Conservation (phyloP, 2,888 invertebrate genomes). For the Amaurobius ferox region DNA sequence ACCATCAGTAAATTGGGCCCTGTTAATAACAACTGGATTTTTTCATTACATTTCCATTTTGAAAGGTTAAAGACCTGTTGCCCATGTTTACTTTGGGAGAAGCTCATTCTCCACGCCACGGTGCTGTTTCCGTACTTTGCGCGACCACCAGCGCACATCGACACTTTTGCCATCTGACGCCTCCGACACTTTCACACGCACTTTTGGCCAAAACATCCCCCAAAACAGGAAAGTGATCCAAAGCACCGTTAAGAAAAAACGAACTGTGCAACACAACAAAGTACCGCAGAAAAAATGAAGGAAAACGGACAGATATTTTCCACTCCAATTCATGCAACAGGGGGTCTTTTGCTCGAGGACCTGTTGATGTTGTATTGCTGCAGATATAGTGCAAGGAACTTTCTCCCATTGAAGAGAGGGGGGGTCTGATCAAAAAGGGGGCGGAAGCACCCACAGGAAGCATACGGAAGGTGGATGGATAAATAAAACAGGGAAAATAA, state of each 20-base stretch:
- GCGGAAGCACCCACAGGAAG: constrained; percentile 40
- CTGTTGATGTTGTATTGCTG: constrained; percentile 33
- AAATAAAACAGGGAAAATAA: constrained; percentile 30
- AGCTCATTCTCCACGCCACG: too few species aligned
- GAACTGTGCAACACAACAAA: background rate
- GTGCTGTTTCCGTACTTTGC: background rate
- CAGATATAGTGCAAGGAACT: constrained; percentile 57
- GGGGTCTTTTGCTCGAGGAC: constrained; percentile 19
- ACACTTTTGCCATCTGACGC: background rate
- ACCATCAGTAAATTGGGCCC: too few species aligned
- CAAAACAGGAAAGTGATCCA: constrained; percentile 51
- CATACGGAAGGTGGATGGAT: constrained; percentile 34
- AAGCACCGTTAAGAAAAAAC: constrained; percentile 38
- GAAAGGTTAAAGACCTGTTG: background rate
- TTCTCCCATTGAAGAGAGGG: constrained; percentile 39
- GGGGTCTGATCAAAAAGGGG: background rate
- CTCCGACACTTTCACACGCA: constrained; percentile 22
- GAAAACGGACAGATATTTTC: constrained; percentile 65
- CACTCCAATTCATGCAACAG: constrained; percentile 61
- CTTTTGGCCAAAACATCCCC: constrained; percentile 11
- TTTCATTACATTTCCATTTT: too few species aligned
- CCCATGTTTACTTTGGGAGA: background rate
- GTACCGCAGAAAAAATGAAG: background rate
- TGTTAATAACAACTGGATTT: too few species aligned
- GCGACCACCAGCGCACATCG: background rate